Conservation (phyloP, 1,140 invertebrate species). For the Pogonomyrmex californicus region DNA sequence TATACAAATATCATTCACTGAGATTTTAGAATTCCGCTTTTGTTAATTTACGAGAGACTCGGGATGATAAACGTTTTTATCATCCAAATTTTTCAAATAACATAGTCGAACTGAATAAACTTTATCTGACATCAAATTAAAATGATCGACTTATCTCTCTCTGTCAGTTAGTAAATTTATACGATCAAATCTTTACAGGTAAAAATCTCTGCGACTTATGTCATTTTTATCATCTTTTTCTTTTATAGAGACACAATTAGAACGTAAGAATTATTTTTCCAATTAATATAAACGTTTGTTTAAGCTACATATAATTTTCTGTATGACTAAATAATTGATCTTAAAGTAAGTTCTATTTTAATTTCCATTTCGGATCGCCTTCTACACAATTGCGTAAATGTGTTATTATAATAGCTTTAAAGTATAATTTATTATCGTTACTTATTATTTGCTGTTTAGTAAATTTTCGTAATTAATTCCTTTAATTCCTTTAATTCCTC, state of each 20-base stretch:
- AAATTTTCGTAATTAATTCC: constrained; percentile 10
- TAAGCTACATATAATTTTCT: not conserved
- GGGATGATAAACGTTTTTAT: constrained; percentile 24
- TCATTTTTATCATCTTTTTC: constrained; percentile 9
- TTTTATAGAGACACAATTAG: not conserved
- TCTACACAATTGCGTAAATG: not conserved
- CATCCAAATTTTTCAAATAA: constrained; percentile 46
- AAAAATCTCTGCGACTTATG: not conserved
- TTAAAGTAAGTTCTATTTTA: not conserved
- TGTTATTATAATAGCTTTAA: not conserved
- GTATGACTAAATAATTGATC: not conserved
- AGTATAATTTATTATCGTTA: not conserved
- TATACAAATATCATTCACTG: constrained; percentile 48
- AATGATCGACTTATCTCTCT: constrained; percentile 35
- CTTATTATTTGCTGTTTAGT: constrained; percentile 27
- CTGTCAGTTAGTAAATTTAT: constrained; percentile 24
- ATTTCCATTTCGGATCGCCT: not conserved
- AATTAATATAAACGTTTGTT: not conserved
- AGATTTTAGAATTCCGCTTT: constrained; percentile 43
- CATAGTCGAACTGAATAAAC: constrained; percentile 48
- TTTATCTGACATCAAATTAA: constrained; percentile 47
- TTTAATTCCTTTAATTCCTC: not conserved
- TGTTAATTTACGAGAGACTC: constrained; percentile 31
- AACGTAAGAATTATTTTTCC: constrained; percentile 2
- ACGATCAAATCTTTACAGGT: constrained; percentile 1